These are phyloP conservation scores for Periophthalmus magnuspinnatus DNA, from an alignment of 2,797 vertebrate species.

Conservation along the genomic window DNA sequence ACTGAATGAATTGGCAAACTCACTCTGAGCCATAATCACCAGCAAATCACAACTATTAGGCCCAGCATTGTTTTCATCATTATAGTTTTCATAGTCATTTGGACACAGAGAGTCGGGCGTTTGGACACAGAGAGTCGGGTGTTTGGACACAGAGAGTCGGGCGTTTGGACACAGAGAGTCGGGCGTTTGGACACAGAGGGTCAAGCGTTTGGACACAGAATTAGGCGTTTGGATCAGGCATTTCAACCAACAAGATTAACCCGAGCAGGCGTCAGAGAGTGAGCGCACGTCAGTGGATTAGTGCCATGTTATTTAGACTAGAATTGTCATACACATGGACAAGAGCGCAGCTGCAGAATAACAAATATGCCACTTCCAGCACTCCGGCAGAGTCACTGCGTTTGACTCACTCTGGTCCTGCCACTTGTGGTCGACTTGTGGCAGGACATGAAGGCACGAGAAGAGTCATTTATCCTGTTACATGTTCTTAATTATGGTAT, in stretches of 20 bases:
- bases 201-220: slow-evolving; percentile 4
- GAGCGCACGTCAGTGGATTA: slow-evolving; percentile 72
- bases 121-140: slow-evolving; percentile 50
- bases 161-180: slow-evolving; percentile 12
- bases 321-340: slow-evolving; percentile 66
- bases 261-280: slow-evolving; percentile 68
- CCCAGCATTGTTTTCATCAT: slow-evolving; percentile 50
- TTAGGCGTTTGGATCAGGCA: slow-evolving; percentile 56
- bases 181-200: no score
- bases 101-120: slow-evolving; percentile 35
- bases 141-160: slow-evolving; percentile 12
- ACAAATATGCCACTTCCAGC: slow-evolving; percentile 46
- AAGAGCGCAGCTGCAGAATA: slow-evolving; percentile 65
- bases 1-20: slow-evolving; percentile 51
- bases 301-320: slow-evolving; percentile 70
- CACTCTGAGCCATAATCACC: slow-evolving; percentile 46
- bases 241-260: slow-evolving; percentile 69
- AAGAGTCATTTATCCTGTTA: background rate
- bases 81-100: slow-evolving; percentile 35
- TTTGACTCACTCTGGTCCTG: slow-evolving; percentile 24
- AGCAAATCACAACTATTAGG: slow-evolving; percentile 46
- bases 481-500: background rate
- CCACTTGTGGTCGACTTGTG: background rate
- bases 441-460: slow-evolving; percentile 22
- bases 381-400: slow-evolving; percentile 32